Evolutionary conservation across 2,888 invertebrate species (phyloP), one percentile per base, ranked within the genome.

Genomic region (Octonoba sinensis): DNA sequence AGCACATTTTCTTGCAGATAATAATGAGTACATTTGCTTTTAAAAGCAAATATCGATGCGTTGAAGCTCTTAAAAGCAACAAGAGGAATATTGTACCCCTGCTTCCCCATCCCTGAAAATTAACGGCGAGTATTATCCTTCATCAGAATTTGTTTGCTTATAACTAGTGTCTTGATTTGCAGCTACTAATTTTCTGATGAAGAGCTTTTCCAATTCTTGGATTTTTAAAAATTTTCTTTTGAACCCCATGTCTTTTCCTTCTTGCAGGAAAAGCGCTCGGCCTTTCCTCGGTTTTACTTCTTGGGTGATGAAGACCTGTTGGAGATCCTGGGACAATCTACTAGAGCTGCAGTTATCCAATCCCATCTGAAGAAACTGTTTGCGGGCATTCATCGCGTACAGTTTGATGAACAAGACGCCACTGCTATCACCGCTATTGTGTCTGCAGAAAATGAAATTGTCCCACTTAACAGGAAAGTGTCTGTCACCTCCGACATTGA

Each of bases 261-360:
- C 20, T 82, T 69, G 46, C 62, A 85, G 83, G 84, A 84, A 66
- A 85, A 85, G 56, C 79, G 99, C 56, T 93, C 94, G 0, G 91
- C 93, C 66, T 99, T 99, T 89, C 97, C 99, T 11, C 91, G 99
- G 81, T 94, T 99, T 86, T 96, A 98, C 88, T 99, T 99, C 88
- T 91, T 99, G 84, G 97, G 97, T 82, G 99, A 99, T 87, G 99
- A 99, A 87, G 99, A 99, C 89, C 91, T 99, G 73, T 90, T 99
- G 77, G 99, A 99, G 90, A 92, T 99, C 83, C 91, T 99, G 15
- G 97, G 97, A 0, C 97, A 97, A 89, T 89, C 91, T 0, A 93
- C 95, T 0, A 96, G 96, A 86, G 94, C 95, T 82, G 91, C 92
- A 65, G 94, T 97, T 3, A 95, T 99, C 88, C 96, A 98, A 88